Base-by-base conservation (phyloP, 2,797 vertebrate species). In the Poeciliopsis gracilis region DNA sequence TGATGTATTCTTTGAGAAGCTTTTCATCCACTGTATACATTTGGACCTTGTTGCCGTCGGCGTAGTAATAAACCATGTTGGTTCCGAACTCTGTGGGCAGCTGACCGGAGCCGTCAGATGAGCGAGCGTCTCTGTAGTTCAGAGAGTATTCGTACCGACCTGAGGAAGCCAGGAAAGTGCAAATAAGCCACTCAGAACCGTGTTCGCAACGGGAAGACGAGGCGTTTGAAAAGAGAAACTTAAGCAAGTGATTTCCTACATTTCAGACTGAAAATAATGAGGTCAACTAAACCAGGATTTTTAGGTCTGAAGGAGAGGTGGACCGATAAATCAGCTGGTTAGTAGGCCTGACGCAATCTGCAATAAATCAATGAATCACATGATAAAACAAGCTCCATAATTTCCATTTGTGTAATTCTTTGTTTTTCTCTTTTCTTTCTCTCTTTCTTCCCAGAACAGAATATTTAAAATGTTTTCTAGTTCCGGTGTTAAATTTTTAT, bases 1-100 rank as follows among this genome's bases (percentile, higher is more conserved):
- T 98, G 90, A 99, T 97, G 77, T 99, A 99, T 72, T 98, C 97
- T 90, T 99, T 99, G 2, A 99, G 97, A 73, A 99, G 93, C 51
- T 95, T 93, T 86, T 98, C 97, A 61, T 98, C 97, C 90, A 99
- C 97, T 3, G 97, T 94, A 93, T 98, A 99, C 94, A 98, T 96
- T 90, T 98, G 97, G 11, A 97, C 92, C 43, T 97, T 97, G 90
- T 89, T 97, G 75, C 97, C 97, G 9, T 97, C 97, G 0, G 97
- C 96, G 23, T 98, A 99, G 91, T 97, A 99, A 92, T 98, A 99
- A 95, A 98, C 96, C 96, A 98, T 97, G 84, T 93, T 96, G 90
- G 91, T 93, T 77, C 89, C 95, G 8, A 95, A 95, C 83, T 97
- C 97, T 0, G 95, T 70, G 2, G 95, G 89, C 82, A 86, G 95